Base-by-base conservation (phyloP, 2,888 invertebrate genomes). In the Chymomyza fuscimana region DNA sequence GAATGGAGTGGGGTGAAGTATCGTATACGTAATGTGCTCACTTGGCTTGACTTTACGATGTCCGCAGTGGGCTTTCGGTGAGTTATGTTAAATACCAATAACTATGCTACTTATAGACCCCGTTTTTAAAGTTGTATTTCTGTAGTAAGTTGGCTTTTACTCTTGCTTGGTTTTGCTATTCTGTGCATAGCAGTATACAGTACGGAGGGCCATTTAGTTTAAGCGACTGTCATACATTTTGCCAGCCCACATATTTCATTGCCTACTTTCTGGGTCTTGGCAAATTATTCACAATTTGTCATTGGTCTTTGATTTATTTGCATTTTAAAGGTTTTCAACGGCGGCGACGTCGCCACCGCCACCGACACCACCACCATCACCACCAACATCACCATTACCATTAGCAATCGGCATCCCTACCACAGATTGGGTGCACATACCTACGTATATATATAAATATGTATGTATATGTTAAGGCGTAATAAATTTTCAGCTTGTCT, bases 281-380 rank as follows among this genome's bases (percentile, higher is more conserved):
- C 86, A 85, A 85, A 85, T 85, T 87, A 85, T 85, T 88, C 88
- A 87, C 85, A 85, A 85, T 85, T 85, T 85, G 85, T 85, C 85
- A 85, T 87, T 85, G 86, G 85, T 86, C 85, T 85, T 85, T 85
- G 85, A 85, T 85, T 85, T 85, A 85, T 85, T 87, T 85, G 88
- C 88, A 85, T 85, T 85, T 85, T 88, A 85, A 85, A 85, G 85
- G 85, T 86, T 88, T 85, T 85, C 85, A 87, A 80, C 85, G 86
- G 80, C 73, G 87, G 78, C 83, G 82, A 80, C 77, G 77, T 75
- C 83, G 81, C 73, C 82, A 76, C 58, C 58, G 32, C 0, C 7
- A n/a, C 56, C 19, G 7, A 25, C 16, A 56, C 7, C 32, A 7
- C 4, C 5, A 29, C 29, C 29, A 54, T 6, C 9, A n/a, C 56